These are phyloP conservation scores for Corythornis vintsioides DNA, from an alignment of 2,113 vertebrate species.

Conservation along the genomic window DNA sequence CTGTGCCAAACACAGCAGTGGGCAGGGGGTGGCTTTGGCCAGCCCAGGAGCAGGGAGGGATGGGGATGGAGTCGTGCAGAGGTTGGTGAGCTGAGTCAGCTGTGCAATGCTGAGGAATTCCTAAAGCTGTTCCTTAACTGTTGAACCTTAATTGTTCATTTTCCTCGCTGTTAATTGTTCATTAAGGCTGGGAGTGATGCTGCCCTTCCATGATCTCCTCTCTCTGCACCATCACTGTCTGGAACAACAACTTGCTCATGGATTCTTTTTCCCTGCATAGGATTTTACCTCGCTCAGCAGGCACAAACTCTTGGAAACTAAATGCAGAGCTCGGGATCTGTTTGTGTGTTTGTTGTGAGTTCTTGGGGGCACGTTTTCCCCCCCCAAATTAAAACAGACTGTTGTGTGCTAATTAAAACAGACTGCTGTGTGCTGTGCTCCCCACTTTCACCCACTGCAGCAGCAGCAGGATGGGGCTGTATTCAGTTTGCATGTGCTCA, in stretches of 20 bases:
- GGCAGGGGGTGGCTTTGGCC: background rate
- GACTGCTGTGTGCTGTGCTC: background rate
- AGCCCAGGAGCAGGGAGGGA: background rate
- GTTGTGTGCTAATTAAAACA: background rate
- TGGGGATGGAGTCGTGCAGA: slow-evolving; percentile 44
- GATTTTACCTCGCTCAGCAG: background rate
- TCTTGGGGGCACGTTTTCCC: background rate
- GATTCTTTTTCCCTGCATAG: background rate
- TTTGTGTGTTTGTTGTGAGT: background rate
- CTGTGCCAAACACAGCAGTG: no score
- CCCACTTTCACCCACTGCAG: background rate
- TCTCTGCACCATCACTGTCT: background rate
- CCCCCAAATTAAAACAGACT: background rate
- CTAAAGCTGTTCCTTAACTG: background rate
- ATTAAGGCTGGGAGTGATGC: background rate
- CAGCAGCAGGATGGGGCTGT: background rate
- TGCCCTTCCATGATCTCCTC: background rate
- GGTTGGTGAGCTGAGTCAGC: background rate
- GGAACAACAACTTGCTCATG: background rate
- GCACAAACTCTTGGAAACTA: background rate
- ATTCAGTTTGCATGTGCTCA: background rate
- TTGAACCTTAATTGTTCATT: background rate
- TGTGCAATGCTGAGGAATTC: background rate
- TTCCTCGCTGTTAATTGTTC: background rate
- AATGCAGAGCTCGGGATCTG: background rate